These are phyloP conservation scores for Enoplosus armatus DNA, from an alignment of 2,797 vertebrate species.

Conservation along the genomic window DNA sequence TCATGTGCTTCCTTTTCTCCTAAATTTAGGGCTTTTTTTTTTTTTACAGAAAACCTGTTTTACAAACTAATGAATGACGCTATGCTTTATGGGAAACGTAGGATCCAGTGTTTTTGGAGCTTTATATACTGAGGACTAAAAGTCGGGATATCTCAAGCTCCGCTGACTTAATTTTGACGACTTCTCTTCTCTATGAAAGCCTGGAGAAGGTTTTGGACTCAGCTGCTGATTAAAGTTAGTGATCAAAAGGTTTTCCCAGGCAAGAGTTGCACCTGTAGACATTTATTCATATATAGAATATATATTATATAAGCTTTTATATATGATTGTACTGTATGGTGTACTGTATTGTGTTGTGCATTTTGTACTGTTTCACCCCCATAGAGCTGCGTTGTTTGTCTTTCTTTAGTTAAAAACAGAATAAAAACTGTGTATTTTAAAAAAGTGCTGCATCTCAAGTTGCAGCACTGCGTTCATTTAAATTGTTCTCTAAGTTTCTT, in stretches of 20 bases:
- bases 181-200: background rate
- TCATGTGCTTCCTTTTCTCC: background rate
- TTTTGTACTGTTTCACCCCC: background rate
- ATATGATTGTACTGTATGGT: too few species aligned
- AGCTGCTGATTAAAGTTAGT: background rate
- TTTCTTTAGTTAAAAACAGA: too few species aligned
- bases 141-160: too few species aligned
- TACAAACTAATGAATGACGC: background rate
- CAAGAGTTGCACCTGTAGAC: background rate
- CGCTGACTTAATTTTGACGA: background rate
- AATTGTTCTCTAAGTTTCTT: background rate
- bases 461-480: too few species aligned
- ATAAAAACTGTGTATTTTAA: too few species aligned
- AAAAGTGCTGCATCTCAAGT: too few species aligned
- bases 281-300: background rate
- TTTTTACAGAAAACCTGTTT: background rate
- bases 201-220: background rate
- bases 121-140: background rate
- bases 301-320: too few species aligned
- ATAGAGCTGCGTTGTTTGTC: background rate
- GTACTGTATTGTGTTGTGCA: background rate
- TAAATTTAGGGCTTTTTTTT: background rate
- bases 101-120: background rate
- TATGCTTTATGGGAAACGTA: constrained; percentile 2
- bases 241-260: background rate